These are phyloP conservation scores for Amblyjoppa fuscipennis DNA, from an alignment of 2,888 invertebrate genomes.

Conservation along the genomic window DNA sequence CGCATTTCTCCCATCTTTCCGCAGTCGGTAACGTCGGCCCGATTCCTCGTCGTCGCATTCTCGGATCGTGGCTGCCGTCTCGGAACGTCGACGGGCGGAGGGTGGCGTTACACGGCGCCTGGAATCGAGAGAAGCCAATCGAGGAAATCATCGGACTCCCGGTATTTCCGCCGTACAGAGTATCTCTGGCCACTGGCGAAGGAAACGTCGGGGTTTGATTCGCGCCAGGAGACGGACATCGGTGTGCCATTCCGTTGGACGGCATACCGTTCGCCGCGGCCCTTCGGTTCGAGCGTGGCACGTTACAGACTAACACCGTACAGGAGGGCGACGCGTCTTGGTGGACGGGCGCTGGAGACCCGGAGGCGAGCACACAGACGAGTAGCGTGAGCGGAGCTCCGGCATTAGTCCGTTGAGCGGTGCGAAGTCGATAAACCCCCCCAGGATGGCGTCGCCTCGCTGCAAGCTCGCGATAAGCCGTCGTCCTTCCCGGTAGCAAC, in stretches of 20 bases:
- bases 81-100: slow-evolving; percentile 28
- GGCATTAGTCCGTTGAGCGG: slow-evolving; percentile 62
- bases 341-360: neutral
- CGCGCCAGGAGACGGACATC: neutral
- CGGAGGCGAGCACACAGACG: slow-evolving; percentile 20
- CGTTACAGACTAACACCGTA: neutral
- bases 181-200: neutral
- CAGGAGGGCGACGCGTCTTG: neutral
- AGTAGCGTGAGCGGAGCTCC: slow-evolving; percentile 37
- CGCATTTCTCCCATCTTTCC: slow-evolving; percentile 48
- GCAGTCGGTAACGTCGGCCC: neutral
- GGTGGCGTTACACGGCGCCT: neutral
- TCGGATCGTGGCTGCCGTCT: slow-evolving; percentile 44
- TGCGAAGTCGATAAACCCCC: slow-evolving; percentile 79
- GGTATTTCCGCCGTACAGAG: neutral
- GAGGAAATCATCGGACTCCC: slow-evolving; percentile 11
- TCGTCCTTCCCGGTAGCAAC: slow-evolving; percentile 68
- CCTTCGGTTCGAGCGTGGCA: neutral
- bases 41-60: slow-evolving; percentile 55
- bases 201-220: slow-evolving; percentile 26
- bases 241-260: neutral
- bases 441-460: slow-evolving; percentile 73
- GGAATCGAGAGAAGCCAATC: slow-evolving; percentile 11
- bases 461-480: slow-evolving; percentile 80
- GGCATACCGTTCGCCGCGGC: neutral